phyloP scores from a whole-genome alignment of 2,888 invertebrate species.

The Sepiola atlantica region DNA sequence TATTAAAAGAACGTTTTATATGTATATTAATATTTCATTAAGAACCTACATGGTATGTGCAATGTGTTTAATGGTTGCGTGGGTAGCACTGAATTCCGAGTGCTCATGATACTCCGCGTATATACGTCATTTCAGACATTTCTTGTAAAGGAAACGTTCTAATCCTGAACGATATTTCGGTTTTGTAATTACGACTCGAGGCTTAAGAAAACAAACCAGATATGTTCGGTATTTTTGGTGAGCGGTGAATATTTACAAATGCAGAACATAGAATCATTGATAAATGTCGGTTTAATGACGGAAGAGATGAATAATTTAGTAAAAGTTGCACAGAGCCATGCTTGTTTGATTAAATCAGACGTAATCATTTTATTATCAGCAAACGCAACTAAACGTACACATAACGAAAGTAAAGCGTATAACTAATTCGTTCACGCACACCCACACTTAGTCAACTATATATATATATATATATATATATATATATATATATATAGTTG shows the following conservation, averaged over 20 bases:
- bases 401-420: not conserved
- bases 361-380: not conserved
- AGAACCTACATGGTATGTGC: no score
- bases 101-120: no score
- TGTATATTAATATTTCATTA: no score
- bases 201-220: not conserved
- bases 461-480: not conserved
- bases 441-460: no score
- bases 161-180: not conserved
- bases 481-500: no score
- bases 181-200: not conserved
- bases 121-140: no score
- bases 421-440: not conserved
- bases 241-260: not conserved
- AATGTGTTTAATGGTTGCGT: no score
- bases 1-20: no score
- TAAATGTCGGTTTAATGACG: not conserved
- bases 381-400: not conserved
- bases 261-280: slow-evolving; percentile 32
- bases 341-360: not conserved
- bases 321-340: not conserved
- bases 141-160: no score
- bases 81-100: no score
- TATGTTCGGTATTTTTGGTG: not conserved
- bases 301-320: not conserved